These are phyloP conservation scores for Ecdyonurus torrentis DNA, from an alignment of 2,888 invertebrate species.

Conservation along the genomic window DNA sequence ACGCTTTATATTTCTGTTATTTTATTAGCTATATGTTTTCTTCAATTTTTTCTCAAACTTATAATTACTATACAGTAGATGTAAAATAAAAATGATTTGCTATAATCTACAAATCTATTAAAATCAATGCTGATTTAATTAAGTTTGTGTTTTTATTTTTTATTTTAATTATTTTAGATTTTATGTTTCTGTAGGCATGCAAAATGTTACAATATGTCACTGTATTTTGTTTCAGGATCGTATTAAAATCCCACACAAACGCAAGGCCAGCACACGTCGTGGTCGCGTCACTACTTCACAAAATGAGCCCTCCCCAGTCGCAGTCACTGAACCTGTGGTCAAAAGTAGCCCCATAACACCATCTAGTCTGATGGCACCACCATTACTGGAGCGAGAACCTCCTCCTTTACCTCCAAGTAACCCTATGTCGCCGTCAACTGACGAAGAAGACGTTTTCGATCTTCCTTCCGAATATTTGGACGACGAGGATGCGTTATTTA, in stretches of 20 bases:
- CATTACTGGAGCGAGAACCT: neutral
- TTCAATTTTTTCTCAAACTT: too few species aligned
- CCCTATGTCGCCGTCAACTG: slow-evolving; percentile 15
- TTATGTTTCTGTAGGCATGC: too few species aligned
- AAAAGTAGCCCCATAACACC: too few species aligned
- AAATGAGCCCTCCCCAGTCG: neutral
- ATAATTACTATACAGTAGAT: too few species aligned
- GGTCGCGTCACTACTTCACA: neutral
- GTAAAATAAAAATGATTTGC: too few species aligned
- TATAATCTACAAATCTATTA: too few species aligned
- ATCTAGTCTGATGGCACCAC: neutral
- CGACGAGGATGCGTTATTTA: neutral
- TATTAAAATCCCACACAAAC: neutral
- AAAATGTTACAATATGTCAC: too few species aligned
- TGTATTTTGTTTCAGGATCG: neutral
- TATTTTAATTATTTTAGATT: too few species aligned
- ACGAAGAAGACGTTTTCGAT: slow-evolving; percentile 15
- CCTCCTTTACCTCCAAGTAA: slow-evolving; percentile 1
- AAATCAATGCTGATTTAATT: too few species aligned
- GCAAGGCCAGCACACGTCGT: neutral
- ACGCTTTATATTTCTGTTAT: too few species aligned
- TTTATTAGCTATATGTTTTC: too few species aligned
- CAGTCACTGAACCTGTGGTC: neutral
- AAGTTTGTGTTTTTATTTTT: too few species aligned
- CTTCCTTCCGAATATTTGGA: slow-evolving; percentile 1